A percentile compares a stretch with the other conserved stretches of the same genome.
Evolutionary conservation across 2,113 vertebrate species (phyloP).

Genomic region (Eptesicus fuscus): DNA sequence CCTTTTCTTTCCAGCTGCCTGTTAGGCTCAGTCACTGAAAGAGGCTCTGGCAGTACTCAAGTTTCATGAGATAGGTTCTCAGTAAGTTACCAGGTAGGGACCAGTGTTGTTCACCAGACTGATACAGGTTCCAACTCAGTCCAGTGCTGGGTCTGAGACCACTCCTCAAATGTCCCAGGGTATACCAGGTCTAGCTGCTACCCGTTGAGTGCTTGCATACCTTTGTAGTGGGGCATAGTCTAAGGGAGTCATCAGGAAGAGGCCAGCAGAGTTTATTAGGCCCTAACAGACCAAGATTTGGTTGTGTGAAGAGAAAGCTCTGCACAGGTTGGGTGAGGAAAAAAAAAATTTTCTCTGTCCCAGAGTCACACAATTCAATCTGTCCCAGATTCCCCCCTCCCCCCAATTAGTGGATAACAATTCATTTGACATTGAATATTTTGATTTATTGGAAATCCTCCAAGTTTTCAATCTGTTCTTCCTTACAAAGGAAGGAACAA

Average conservation of each 20-base stretch:
- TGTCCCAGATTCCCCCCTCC: background rate
- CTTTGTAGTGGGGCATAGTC: background rate
- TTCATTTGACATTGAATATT: conserved; percentile 51
- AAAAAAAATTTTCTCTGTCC: background rate
- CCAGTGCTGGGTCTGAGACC: background rate
- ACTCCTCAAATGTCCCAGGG: background rate
- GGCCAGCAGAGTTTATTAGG: background rate
- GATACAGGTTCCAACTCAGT: background rate
- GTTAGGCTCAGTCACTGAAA: background rate
- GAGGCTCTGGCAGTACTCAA: background rate
- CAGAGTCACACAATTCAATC: background rate
- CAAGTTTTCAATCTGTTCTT: conserved; percentile 30
- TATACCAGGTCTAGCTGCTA: background rate
- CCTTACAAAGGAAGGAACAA: conserved; percentile 48
- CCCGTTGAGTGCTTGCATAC: background rate
- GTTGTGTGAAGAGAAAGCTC: background rate
- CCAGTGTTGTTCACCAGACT: background rate
- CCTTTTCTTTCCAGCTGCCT: background rate
- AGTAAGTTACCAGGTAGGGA: background rate
- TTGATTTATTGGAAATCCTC: conserved; percentile 60
- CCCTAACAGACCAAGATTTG: background rate
- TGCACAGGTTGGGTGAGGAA: background rate
- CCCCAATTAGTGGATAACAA: conserved; percentile 43
- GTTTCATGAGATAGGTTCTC: background rate
- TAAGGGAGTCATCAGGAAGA: background rate